Evolutionary conservation across 2,113 vertebrate species (phyloP), one percentile per base, ranked within the genome.

Genomic region (Nothoprocta perdicaria): DNA sequence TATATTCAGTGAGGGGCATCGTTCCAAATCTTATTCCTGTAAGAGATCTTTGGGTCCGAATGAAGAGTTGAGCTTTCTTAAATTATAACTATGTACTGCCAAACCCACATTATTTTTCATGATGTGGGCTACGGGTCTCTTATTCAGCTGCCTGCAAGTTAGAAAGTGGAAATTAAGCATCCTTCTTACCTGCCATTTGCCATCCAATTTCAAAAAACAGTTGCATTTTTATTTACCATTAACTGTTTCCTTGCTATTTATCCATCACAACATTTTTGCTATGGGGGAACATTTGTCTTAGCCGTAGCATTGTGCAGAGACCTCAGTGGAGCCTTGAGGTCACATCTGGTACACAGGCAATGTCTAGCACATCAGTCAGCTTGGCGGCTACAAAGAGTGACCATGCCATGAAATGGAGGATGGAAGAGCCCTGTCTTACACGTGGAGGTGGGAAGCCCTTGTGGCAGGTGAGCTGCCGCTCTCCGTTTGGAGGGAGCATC

Each of bases 91-190:
- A 23, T 35, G 11, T 16, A 46, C 12, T 89, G 89, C 84, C 92
- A 93, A 95, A 87, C 22, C 41, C 57, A 77, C 38, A 27, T 38
- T 66, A 55, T 60, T 84, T 93, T 87, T 84, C 63, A 43, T 71
- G 1, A 82, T 67, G 41, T 67, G 55, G 53, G 29, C 24, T 80
- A 14, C 45, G 79, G 24, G 45, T 31, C 67, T 89, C 68, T 88
- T 91, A 60, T 14, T 82, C 58, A 33, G 57, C 48, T 84, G 29
- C 93, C 93, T 95, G 52, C 60, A 84, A 87, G 80, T 86, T 72
- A 71, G 82, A 83, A 91, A 90, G 63, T 60, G 76, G 65, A 92
- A 96, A 88, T 80, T 69, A 90, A 76, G 38, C 27, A 57, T 85
- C 63, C 26, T 63, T 41, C 35, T 82, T 75, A 93, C 63, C 68